These are phyloP conservation scores for Vultur gryphus DNA, from an alignment of 2,797 vertebrate genomes.

Conservation along the genomic window DNA sequence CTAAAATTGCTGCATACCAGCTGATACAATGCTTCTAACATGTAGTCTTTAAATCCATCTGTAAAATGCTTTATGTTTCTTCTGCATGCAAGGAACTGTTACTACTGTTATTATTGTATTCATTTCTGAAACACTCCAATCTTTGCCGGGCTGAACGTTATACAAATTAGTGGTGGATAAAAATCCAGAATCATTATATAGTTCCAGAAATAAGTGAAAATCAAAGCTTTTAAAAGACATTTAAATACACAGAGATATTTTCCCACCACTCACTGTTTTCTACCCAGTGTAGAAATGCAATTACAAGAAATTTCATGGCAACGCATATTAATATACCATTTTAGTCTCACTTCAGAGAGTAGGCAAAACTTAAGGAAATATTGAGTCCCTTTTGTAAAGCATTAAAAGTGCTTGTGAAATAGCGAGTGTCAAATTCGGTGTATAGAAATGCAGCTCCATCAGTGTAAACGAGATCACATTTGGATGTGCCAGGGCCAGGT, in stretches of 20 bases:
- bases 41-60: neutral
- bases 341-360: neutral
- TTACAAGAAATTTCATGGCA: neutral
- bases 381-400: no score
- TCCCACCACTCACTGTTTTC: neutral
- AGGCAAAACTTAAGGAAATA: neutral
- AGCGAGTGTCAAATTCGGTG: fast-evolving
- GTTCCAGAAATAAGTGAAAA: neutral
- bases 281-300: neutral
- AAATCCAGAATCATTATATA: neutral
- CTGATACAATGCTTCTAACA: neutral
- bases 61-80: neutral
- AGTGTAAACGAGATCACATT: fast-evolving
- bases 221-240: neutral
- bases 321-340: neutral
- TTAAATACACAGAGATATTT: neutral
- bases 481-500: no score
- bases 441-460: neutral
- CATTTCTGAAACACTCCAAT: neutral
- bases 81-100: neutral
- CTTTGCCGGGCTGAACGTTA: neutral
- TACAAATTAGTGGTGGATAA: neutral
- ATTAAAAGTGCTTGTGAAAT: neutral
- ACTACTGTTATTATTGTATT: neutral
- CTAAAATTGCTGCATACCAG: neutral